Evolutionary conservation across 2,888 invertebrate genomes (phyloP), one percentile per base, ranked within the genome.

Genomic region (Pyrrhia umbra): DNA sequence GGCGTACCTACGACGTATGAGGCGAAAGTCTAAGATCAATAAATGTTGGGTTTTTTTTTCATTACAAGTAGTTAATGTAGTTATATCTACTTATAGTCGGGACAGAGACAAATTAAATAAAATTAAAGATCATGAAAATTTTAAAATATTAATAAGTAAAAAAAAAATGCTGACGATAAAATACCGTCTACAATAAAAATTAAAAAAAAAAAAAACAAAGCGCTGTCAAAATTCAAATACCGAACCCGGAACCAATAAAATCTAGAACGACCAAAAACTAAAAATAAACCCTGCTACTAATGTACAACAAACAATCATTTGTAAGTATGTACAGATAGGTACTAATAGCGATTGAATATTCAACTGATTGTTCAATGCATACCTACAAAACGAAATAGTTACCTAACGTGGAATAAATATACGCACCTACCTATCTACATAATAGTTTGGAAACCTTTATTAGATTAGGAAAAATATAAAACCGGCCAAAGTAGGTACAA

Each of bases 321-420:
- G 49, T 56, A 30, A 39, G 20, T 15, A 46, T 2, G 18, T 47
- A 55, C 27, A 15, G 5, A 40, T 40, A 37, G n/a, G 16, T 16
- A 52, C 42, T 62, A 62, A 54, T 43, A 47, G 45, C 2, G 43
- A 40, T 34, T 68, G 56, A 71, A 77, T 76, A 75, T 75, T 72
- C 58, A 63, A 55, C 43, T 21, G 43, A 52, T 61, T 72, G 57
- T 58, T 47, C 43, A 68, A 63, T 50, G 27, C 61, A 37, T 46
- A 21, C 20, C 16, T 55, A 54, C n/a, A 20, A 55, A 55, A 45
- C 40, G 34, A 54, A 71, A 59, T 52, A 30, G 21, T 67, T 76
- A 71, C 57, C 40, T 61, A 71, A 77, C 49, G 37, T 27, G 39
- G 60, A 55, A 68, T 71, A 39, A 21, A 37, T 56, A 60, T n/a